These are phyloP conservation scores for Acrossocheilus wenchowensis DNA, from an alignment of 2,797 vertebrate species.

Conservation along the genomic window DNA sequence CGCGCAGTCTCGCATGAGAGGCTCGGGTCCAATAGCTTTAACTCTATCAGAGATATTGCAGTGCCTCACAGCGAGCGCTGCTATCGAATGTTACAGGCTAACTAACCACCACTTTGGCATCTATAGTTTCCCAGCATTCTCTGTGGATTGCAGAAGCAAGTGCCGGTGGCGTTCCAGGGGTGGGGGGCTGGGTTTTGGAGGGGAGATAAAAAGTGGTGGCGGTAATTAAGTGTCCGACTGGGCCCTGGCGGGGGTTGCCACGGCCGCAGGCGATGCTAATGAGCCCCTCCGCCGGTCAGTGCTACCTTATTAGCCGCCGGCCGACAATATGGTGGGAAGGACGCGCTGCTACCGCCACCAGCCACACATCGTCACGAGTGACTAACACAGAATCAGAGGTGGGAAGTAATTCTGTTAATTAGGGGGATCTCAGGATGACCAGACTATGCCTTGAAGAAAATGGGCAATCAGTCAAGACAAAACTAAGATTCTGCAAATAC, in stretches of 20 bases:
- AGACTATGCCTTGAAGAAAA: constrained; percentile 45
- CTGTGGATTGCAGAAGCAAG: constrained; percentile 41
- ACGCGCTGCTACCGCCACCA: constrained; percentile 58
- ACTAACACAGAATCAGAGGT: constrained; percentile 74
- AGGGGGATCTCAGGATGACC: constrained; percentile 63
- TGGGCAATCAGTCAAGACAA: background rate
- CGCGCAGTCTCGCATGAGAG: constrained; percentile 41
- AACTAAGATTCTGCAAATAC: constrained; percentile 8
- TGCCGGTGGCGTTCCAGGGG: constrained; percentile 21
- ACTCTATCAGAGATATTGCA: constrained; percentile 48
- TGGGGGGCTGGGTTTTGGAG: constrained; percentile 56
- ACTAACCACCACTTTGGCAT: constrained; percentile 56
- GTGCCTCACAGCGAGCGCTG: constrained; percentile 21
- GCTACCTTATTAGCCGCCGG: constrained; percentile 77
- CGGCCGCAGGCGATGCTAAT: constrained; percentile 83
- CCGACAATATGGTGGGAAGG: constrained; percentile 80
- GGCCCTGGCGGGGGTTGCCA: constrained; percentile 75
- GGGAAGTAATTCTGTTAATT: constrained; percentile 80
- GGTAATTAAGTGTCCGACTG: constrained; percentile 83
- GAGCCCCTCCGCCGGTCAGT: constrained; percentile 76
- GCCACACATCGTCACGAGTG: constrained; percentile 71
- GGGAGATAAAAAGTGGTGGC: constrained; percentile 66
- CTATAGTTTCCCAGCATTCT: constrained; percentile 42
- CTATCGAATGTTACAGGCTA: constrained; percentile 39
- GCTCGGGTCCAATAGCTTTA: constrained; percentile 39